These are phyloP conservation scores for Halisarca cf. caerulea DNA, from an alignment of 37 sponge, comb jelly and placozoan species.

Conservation along the genomic window DNA sequence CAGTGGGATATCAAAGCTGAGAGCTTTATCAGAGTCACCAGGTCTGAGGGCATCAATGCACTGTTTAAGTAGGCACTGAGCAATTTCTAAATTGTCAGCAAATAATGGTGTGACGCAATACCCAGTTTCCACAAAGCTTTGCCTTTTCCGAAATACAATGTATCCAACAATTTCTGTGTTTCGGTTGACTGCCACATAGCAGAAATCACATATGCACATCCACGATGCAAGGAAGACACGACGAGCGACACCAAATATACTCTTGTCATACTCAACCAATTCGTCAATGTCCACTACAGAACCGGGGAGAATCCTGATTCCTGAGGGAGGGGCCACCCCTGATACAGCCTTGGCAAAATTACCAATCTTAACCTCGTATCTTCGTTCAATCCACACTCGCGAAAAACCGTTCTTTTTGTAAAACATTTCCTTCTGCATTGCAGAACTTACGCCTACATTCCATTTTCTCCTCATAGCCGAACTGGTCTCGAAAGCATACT, in stretches of 20 bases:
- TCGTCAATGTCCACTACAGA: not conserved
- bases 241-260: not conserved
- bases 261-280: not conserved
- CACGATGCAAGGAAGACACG: not conserved
- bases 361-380: not conserved
- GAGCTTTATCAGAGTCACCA: not conserved
- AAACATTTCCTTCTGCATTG: too few species aligned
- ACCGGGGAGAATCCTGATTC: not conserved
- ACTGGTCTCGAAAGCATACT: too few species aligned
- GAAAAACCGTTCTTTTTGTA: not conserved
- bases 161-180: too few species aligned
- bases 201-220: too few species aligned
- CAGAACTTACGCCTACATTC: too few species aligned
- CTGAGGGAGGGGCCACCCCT: too few species aligned
- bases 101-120: not conserved
- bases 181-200: too few species aligned
- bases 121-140: constrained; percentile 14
- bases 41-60: not conserved
- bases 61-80: not conserved
- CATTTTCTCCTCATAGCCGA: too few species aligned
- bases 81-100: constrained; percentile 18
- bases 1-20: not conserved
- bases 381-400: not conserved
- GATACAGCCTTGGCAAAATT: too few species aligned
- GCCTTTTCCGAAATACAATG: too few species aligned